phyloP scores from a whole-genome alignment of 2,888 invertebrate species.

The Cancer borealis region DNA sequence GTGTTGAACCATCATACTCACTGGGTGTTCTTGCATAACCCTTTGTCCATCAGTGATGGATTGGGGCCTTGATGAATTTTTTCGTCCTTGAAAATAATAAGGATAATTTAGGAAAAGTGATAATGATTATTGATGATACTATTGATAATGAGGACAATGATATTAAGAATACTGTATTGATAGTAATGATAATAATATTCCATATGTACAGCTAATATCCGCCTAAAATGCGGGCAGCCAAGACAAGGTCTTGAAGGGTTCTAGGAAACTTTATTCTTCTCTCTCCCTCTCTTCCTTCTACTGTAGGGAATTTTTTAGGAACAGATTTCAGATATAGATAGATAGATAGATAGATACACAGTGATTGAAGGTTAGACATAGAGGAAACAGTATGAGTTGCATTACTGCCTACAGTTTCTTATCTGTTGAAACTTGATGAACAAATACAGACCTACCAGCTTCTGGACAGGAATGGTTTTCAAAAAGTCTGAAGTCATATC shows the following conservation, averaged over 20 bases:
- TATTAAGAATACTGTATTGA: neutral
- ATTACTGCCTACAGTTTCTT: neutral
- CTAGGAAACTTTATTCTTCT: too few relatives aligned
- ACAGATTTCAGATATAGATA: too few relatives aligned
- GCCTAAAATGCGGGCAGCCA: too few relatives aligned
- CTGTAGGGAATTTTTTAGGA: too few relatives aligned
- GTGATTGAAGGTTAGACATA: neutral
- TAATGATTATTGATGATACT: neutral
- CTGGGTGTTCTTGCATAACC: conserved; percentile 47
- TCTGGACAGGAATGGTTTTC: conserved; percentile 55
- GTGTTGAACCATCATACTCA: conserved; percentile 60
- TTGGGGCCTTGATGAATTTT: neutral
- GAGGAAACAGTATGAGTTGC: neutral
- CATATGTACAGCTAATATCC: too few relatives aligned
- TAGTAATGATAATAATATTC: neutral
- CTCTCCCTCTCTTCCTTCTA: too few relatives aligned
- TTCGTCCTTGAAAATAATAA: neutral
- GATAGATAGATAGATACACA: neutral
- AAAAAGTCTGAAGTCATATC: conserved; percentile 60
- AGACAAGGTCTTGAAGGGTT: too few relatives aligned
- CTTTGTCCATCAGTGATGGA: neutral
- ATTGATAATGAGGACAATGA: neutral
- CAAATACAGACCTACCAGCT: conserved; percentile 21
- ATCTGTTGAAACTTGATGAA: neutral
- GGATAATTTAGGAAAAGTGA: neutral